Conservation (phyloP, 2,797 vertebrate genomes). For the Meriones psammophilus region DNA sequence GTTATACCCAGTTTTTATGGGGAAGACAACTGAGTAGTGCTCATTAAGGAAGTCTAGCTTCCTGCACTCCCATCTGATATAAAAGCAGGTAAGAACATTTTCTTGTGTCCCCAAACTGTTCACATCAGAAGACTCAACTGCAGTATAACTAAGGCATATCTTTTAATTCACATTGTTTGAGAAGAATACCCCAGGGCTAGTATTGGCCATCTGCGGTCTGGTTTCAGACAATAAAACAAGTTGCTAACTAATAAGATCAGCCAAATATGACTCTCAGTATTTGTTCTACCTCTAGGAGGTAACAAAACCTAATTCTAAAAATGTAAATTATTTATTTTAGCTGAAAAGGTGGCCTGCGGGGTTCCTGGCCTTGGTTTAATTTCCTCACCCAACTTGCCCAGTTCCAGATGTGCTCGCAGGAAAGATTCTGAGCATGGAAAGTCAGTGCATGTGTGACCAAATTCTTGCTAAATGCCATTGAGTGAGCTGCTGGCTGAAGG, state of each 20-base stretch:
- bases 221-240: slow-evolving; percentile 12
- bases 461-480: slow-evolving; percentile 51
- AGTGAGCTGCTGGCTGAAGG: slow-evolving; percentile 4
- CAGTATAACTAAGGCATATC: background rate
- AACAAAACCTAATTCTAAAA: slow-evolving; percentile 40
- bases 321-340: slow-evolving; percentile 48
- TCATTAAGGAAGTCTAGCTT: background rate
- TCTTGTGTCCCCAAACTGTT: background rate
- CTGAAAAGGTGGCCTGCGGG: background rate
- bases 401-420: slow-evolving; percentile 33
- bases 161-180: slow-evolving; percentile 14
- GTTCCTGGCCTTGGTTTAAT: slow-evolving; percentile 40
- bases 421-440: slow-evolving; percentile 14
- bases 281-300: slow-evolving; percentile 43
- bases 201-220: background rate
- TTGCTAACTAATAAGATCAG: slow-evolving; percentile 10
- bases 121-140: background rate
- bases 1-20: background rate
- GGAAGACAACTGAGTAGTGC: background rate
- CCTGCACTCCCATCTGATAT: background rate
- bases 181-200: background rate
- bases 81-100: background rate
- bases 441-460: slow-evolving; percentile 18
- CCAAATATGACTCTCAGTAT: background rate
- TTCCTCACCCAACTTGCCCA: slow-evolving; percentile 27